phyloP scores from a whole-genome alignment of 30 jellyfish, hydroid and myxozoan genomes.

The Hydractinia symbiolongicarpus region DNA sequence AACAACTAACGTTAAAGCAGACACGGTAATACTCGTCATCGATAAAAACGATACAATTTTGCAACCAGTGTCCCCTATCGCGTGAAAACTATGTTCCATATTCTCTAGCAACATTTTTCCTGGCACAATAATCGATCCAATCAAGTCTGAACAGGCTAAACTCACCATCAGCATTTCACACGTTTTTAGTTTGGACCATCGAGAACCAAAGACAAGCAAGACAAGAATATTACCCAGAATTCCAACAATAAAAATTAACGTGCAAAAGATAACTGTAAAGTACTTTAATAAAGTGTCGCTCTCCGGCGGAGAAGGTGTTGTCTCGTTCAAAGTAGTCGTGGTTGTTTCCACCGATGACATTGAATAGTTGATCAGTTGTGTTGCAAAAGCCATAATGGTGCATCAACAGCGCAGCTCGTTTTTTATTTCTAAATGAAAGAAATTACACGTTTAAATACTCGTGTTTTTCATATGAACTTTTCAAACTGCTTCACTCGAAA shows the following conservation, averaged over 20 bases:
- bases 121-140: constrained; percentile 69
- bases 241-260: constrained; percentile 56
- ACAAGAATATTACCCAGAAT: constrained; percentile 64
- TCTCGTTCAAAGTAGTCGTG: too few relatives aligned
- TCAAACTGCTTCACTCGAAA: too few relatives aligned
- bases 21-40: constrained; percentile 57
- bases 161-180: constrained; percentile 85
- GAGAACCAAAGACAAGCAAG: constrained; percentile 40
- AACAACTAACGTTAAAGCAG: constrained; percentile 72
- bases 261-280: constrained; percentile 25
- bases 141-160: constrained; percentile 81
- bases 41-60: constrained; percentile 57
- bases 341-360: too few relatives aligned
- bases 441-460: too few relatives aligned
- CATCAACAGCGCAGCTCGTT: too few relatives aligned
- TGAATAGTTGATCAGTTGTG: too few relatives aligned
- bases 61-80: constrained; percentile 55
- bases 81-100: constrained; percentile 26
- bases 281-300: background rate
- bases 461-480: too few relatives aligned
- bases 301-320: background rate
- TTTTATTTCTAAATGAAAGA: too few relatives aligned
- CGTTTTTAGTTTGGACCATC: constrained; percentile 56
- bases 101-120: constrained; percentile 39
- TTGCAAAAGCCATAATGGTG: too few relatives aligned